phyloP scores from a whole-genome alignment of 2,888 invertebrate genomes.

The Tenthredo livida region DNA sequence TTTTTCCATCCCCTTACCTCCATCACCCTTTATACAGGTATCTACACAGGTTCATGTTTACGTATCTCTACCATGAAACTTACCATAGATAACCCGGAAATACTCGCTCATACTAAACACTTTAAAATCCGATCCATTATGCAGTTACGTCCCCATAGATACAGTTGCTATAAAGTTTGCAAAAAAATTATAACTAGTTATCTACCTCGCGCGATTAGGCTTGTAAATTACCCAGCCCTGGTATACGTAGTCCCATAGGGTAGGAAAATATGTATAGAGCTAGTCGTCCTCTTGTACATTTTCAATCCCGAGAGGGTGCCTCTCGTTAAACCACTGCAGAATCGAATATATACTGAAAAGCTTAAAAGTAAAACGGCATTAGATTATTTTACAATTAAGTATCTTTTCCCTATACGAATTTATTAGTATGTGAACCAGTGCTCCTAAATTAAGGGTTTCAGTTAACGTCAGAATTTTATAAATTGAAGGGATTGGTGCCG shows the following conservation, averaged over 20 bases:
- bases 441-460: background rate
- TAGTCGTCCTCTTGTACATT: conserved; percentile 1
- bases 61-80: background rate
- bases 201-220: conserved; percentile 21
- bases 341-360: background rate
- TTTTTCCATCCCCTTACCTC: background rate
- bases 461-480: background rate
- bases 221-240: conserved; percentile 38
- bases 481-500: background rate
- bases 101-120: background rate
- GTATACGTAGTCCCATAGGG: background rate
- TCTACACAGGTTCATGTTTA: background rate
- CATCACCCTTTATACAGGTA: background rate
- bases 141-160: background rate
- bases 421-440: background rate
- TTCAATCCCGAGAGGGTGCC: background rate
- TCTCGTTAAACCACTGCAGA: background rate
- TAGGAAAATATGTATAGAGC: background rate
- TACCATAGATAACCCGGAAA: background rate
- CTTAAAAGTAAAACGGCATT: background rate
- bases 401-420: background rate
- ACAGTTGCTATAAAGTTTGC: background rate
- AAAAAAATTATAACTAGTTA: background rate
- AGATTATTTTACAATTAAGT: background rate
- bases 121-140: background rate